These are phyloP conservation scores for Mycteria americana DNA, from an alignment of 2,797 vertebrate genomes.

Conservation along the genomic window DNA sequence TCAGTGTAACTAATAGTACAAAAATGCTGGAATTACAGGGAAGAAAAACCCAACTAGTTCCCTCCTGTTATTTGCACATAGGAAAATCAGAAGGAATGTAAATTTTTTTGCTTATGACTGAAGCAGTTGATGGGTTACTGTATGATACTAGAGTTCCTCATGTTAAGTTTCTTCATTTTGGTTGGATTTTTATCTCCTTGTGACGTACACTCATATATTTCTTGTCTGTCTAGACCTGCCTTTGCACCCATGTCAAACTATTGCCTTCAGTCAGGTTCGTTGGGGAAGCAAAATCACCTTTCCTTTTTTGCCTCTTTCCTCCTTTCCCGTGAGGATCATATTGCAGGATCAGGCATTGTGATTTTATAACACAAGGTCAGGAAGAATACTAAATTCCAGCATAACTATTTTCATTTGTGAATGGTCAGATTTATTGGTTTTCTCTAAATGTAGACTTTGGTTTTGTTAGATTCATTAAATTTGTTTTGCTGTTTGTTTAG, in stretches of 20 bases:
- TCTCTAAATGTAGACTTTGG: not conserved
- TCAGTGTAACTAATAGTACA: not conserved
- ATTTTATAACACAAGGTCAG: not conserved
- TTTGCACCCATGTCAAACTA: not conserved
- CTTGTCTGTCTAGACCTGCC: not conserved
- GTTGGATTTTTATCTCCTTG: not conserved
- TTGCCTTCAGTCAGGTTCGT: not conserved
- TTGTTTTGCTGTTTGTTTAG: not conserved
- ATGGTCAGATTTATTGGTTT: not conserved
- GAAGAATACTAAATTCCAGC: not conserved
- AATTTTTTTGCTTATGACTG: not conserved
- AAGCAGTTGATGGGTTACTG: not conserved
- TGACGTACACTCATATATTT: not conserved
- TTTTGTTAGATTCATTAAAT: fast-evolving
- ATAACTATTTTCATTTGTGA: not conserved
- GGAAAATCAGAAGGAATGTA: not conserved
- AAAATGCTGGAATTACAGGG: not conserved
- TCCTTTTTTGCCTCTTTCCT: not conserved
- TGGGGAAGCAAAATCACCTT: not conserved
- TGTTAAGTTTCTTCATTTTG: not conserved
- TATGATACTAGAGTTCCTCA: not conserved
- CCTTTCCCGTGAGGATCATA: not conserved
- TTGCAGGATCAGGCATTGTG: not conserved
- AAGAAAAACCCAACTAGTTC: not conserved
- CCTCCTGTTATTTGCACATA: not conserved